Evolutionary conservation across 2,797 vertebrate species (phyloP).

Genomic region (Malurus leucopterus): DNA sequence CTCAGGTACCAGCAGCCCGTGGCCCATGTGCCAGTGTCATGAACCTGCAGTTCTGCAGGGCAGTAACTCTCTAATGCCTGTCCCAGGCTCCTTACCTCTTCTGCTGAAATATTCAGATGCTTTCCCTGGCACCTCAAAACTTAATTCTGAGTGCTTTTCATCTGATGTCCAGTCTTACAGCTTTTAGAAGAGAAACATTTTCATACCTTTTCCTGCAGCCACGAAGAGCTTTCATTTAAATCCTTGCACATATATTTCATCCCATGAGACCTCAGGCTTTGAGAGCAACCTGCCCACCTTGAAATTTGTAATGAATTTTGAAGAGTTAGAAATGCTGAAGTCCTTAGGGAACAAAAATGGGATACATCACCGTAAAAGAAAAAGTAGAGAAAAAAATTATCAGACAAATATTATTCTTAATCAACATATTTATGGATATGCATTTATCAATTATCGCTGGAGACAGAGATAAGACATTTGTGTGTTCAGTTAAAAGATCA

Average conservation of each 20-base stretch:
- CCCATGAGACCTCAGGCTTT: background rate
- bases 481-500: background rate
- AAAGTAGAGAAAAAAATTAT: background rate
- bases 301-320: background rate
- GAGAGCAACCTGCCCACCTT: background rate
- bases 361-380: background rate
- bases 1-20: background rate
- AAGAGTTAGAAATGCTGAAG: background rate
- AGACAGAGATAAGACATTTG: background rate
- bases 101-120: background rate
- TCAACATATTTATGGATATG: background rate
- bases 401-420: background rate
- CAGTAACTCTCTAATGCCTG: background rate
- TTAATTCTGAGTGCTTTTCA: background rate
- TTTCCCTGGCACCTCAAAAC: background rate
- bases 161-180: background rate
- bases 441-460: background rate
- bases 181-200: background rate
- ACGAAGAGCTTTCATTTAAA: background rate
- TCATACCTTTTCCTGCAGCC: background rate
- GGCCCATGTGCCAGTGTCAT: background rate
- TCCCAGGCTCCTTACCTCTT: background rate
- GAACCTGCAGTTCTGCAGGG: background rate
- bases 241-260: background rate
- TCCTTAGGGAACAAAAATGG: background rate